Conservation (phyloP, 2,888 invertebrate species). For the Euzophera pinguis region DNA sequence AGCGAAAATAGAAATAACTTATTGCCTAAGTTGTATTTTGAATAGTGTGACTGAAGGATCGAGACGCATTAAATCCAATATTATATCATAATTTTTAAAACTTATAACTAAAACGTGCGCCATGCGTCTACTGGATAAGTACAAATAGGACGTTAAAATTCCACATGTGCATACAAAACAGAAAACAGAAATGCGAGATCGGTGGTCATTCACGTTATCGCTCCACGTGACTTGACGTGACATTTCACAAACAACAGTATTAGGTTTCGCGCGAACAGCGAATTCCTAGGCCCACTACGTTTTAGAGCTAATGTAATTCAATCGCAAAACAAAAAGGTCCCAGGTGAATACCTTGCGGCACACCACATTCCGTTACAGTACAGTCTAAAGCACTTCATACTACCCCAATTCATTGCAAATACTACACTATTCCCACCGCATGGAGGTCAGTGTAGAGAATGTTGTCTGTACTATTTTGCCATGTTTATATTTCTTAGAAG, state of each 20-base stretch:
- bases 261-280: constrained; percentile 41
- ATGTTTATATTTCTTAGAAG: constrained; percentile 22
- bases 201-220: constrained; percentile 32
- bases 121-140: too few relatives aligned
- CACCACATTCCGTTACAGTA: constrained; percentile 19
- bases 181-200: constrained; percentile 8
- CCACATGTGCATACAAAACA: background rate
- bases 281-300: constrained; percentile 31
- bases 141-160: background rate
- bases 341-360: constrained; percentile 52
- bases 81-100: too few relatives aligned
- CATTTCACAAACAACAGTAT: constrained; percentile 39
- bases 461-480: too few relatives aligned
- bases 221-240: constrained; percentile 40
- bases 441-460: too few relatives aligned
- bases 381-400: too few relatives aligned
- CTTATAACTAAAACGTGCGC: background rate
- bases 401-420: too few relatives aligned
- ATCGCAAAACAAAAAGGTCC: constrained; percentile 43
- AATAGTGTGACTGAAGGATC: too few relatives aligned
- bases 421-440: too few relatives aligned
- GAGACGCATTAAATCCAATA: background rate
- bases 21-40: background rate
- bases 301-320: constrained; percentile 29
- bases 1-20: background rate